Percentiles rank a stretch among this genome's conserved stretches.
phyloP scores from a whole-genome alignment of 2,888 invertebrate genomes.

The Halictus quadricinctus region DNA sequence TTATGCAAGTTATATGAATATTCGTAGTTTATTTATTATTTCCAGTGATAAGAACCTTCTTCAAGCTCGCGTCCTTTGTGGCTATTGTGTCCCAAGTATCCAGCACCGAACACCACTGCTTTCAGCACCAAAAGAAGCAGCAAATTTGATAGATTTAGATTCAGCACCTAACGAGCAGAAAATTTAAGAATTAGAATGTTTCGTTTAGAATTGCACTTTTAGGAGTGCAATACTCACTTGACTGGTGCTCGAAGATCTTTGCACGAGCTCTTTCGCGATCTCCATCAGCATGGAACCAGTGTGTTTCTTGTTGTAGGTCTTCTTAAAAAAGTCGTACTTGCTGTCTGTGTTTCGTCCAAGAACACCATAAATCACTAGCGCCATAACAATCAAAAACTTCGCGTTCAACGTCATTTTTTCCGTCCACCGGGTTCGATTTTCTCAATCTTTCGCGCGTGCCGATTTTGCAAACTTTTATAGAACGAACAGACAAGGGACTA shows the following conservation, averaged over 20 bases:
- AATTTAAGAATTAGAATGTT: not conserved
- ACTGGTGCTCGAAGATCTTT: slow-evolving; percentile 87
- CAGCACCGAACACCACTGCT: slow-evolving; percentile 91
- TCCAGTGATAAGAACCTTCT: slow-evolving; percentile 82
- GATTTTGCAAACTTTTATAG: not conserved
- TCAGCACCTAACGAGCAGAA: slow-evolving; percentile 85
- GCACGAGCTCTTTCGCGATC: slow-evolving; percentile 87
- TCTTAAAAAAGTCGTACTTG: slow-evolving; percentile 36
- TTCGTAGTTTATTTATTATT: not conserved
- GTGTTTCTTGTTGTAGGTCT: slow-evolving; percentile 34
- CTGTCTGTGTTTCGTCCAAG: slow-evolving; percentile 51
- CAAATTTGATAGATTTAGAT: slow-evolving; percentile 92
- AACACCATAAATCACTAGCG: slow-evolving; percentile 37
- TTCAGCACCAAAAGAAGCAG: slow-evolving; percentile 91
- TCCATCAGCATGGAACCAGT: slow-evolving; percentile 84
- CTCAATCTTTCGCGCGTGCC: not conserved
- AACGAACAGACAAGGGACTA: not conserved
- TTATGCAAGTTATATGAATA: not conserved
- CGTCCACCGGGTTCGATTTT: not conserved
- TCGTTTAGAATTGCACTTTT: not conserved
- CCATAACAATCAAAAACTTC: slow-evolving; percentile 37
- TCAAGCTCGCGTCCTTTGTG: slow-evolving; percentile 85
- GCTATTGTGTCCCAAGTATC: slow-evolving; percentile 86
- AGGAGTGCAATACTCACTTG: slow-evolving; percentile 82
- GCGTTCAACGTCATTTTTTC: slow-evolving; percentile 1